A percentile compares a stretch with the other conserved stretches of the same genome.
These are phyloP conservation scores for Liopterus haemorrhoidalis DNA, from an alignment of 2,888 invertebrate species.

Conservation along the genomic window DNA sequence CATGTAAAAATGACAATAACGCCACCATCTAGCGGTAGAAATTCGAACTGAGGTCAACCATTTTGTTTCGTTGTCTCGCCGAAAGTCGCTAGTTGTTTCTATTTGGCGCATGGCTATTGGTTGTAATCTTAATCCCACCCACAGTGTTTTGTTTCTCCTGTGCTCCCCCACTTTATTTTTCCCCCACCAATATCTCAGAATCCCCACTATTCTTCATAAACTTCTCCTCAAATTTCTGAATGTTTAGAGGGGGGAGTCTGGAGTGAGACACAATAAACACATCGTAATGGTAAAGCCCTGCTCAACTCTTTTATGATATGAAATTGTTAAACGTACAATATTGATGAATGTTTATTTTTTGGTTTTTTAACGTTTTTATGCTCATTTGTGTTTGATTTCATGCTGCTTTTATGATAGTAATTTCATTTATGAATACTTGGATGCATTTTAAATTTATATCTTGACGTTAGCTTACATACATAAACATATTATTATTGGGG, in stretches of 20 bases:
- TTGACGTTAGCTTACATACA: no score
- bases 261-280: constrained; percentile 45
- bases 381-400: no score
- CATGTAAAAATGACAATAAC: constrained; percentile 22
- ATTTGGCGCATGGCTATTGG: constrained; percentile 51
- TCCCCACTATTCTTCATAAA: constrained; percentile 30
- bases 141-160: constrained; percentile 35
- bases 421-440: no score
- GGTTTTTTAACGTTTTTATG: constrained; percentile 20
- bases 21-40: constrained; percentile 46
- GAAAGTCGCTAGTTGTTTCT: constrained; percentile 43
- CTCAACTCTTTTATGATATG: constrained; percentile 45
- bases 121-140: constrained; percentile 41
- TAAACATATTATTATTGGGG: no score
- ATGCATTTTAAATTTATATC: no score
- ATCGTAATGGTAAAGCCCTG: constrained; percentile 47
- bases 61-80: constrained; percentile 54
- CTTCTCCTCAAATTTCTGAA: constrained; percentile 26
- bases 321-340: constrained; percentile 44
- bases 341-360: constrained; percentile 12
- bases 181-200: constrained; percentile 31
- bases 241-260: constrained; percentile 30
- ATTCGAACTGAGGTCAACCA: constrained; percentile 48
- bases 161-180: constrained; percentile 32
- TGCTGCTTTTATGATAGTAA: no score